A percentile compares a stretch with the other conserved stretches of the same genome.
Conservation (phyloP, 2,113 vertebrate species). For the Cervus canadensis region DNA sequence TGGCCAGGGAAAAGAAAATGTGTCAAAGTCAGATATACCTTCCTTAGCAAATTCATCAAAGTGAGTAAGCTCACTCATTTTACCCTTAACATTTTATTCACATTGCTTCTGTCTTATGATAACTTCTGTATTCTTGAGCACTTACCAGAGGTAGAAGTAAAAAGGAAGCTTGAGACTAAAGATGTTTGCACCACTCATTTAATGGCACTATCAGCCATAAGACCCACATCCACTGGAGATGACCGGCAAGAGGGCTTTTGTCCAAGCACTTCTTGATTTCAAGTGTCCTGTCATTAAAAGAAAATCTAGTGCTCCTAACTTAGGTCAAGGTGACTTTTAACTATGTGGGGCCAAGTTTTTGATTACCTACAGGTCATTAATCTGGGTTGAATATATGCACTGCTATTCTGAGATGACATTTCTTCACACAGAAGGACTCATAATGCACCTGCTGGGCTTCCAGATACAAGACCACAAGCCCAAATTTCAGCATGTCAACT, state of each 20-base stretch:
- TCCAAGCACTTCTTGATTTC: neutral
- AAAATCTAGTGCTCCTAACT: neutral
- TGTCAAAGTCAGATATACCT: neutral
- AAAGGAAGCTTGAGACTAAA: neutral
- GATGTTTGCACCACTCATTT: neutral
- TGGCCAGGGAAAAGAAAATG: neutral
- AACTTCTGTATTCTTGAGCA: neutral
- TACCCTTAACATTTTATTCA: neutral
- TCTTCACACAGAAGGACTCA: neutral
- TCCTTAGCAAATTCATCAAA: slow-evolving; percentile 9
- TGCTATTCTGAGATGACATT: neutral
- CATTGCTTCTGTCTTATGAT: neutral
- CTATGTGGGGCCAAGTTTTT: neutral
- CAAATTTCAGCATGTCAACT: slow-evolving; percentile 28
- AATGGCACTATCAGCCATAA: neutral
- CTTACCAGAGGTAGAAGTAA: neutral
- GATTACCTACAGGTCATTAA: neutral
- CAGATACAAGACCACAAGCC: neutral
- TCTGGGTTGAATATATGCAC: neutral
- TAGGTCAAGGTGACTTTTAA: slow-evolving; percentile 28
- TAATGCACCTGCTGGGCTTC: slow-evolving; percentile 20
- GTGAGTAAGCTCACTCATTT: neutral
- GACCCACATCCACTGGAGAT: neutral
- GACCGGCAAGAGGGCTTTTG: neutral
- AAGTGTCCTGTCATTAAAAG: neutral